Evolutionary conservation across 2,888 invertebrate species (phyloP).

Genomic region (Acanthococcus lagerstroemiae): DNA sequence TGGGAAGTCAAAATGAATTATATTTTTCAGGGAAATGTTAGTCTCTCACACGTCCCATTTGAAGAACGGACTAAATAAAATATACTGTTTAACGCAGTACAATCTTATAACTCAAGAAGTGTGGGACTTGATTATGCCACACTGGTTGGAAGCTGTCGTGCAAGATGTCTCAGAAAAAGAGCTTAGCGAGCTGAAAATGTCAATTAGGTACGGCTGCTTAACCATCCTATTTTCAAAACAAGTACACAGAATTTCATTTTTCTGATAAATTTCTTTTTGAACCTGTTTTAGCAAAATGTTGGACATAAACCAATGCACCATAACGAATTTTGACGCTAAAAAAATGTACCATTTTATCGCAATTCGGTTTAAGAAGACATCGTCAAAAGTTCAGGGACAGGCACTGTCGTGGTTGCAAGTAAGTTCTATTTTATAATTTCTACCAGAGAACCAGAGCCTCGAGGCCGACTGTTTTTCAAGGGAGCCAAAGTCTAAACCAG

Average conservation of each 20-base stretch:
- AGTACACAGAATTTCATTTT: neutral
- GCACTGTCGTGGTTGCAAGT: slow-evolving; percentile 82
- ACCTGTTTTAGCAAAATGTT: slow-evolving; percentile 84
- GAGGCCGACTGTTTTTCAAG: too few species aligned
- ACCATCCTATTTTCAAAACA: neutral
- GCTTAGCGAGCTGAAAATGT: slow-evolving; percentile 68
- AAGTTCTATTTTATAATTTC: slow-evolving; percentile 32
- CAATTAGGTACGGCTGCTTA: slow-evolving; percentile 49
- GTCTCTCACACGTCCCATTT: slow-evolving; percentile 81
- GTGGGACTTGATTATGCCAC: slow-evolving; percentile 98
- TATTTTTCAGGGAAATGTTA: slow-evolving; percentile 59
- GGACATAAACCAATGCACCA: slow-evolving; percentile 55
- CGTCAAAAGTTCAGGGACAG: slow-evolving; percentile 74
- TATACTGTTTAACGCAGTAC: slow-evolving; percentile 94
- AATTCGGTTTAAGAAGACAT: slow-evolving; percentile 67
- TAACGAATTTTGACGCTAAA: slow-evolving; percentile 88
- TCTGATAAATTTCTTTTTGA: neutral
- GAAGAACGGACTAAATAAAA: slow-evolving; percentile 84
- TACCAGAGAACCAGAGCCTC: too few species aligned
- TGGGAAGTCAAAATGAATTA: neutral
- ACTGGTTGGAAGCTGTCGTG: slow-evolving; percentile 97
- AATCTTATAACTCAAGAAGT: slow-evolving; percentile 92
- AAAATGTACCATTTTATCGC: slow-evolving; percentile 92
- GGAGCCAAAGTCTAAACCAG: too few species aligned
- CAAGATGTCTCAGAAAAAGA: slow-evolving; percentile 85